Conservation (phyloP, 1,140 invertebrate genomes). For the Dreissena polymorpha region DNA sequence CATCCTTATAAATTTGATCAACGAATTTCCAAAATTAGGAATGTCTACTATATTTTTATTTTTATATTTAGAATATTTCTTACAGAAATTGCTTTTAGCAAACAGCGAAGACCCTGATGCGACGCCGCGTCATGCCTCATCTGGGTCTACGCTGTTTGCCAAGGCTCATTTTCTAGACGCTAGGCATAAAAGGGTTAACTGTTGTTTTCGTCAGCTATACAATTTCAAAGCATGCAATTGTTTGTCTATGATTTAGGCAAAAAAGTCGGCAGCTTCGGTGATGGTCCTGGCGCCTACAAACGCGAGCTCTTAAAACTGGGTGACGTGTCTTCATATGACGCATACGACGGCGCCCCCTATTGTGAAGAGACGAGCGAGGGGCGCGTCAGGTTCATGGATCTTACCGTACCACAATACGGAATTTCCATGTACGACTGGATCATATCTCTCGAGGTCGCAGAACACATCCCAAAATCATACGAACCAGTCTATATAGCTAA, state of each 20-base stretch:
- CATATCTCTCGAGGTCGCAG: constrained; percentile 52
- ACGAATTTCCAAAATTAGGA: no score
- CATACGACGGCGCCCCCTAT: constrained; percentile 62
- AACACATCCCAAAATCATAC: constrained; percentile 56
- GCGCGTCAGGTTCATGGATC: constrained; percentile 56
- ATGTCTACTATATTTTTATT: no score
- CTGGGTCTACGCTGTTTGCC: no score
- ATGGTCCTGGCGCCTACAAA: constrained; percentile 62
- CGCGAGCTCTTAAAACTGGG: constrained; percentile 47
- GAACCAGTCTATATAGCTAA: constrained; percentile 64
- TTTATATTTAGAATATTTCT: no score
- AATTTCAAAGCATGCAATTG: neutral
- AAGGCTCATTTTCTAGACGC: no score
- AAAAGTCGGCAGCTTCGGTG: constrained; percentile 58
- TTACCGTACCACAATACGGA: constrained; percentile 59
- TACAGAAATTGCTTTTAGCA: no score
- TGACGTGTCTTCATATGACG: constrained; percentile 46
- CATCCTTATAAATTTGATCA: no score
- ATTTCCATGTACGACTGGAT: constrained; percentile 58
- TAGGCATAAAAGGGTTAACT: neutral
- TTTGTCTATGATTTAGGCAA: constrained; percentile 16
- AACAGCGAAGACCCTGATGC: no score
- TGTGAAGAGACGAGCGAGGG: constrained; percentile 54
- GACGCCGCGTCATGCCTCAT: no score
- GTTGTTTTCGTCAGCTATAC: neutral